These are phyloP conservation scores for Sussaba pulchella DNA, from an alignment of 2,888 invertebrate genomes.

Conservation along the genomic window DNA sequence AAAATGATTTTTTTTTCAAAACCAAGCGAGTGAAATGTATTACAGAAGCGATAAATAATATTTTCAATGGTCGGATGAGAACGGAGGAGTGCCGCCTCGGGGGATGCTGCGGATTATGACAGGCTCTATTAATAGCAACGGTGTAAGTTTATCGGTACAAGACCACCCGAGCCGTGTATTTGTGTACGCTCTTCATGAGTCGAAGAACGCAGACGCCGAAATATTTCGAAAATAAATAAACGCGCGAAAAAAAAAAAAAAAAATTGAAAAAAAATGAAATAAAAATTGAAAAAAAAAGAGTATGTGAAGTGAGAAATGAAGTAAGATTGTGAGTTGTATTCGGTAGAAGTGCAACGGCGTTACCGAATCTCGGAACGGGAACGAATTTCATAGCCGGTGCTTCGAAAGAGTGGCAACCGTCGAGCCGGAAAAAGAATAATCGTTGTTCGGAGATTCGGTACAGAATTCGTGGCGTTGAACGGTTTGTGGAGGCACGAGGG, in stretches of 20 bases:
- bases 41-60: conserved; percentile 43
- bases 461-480: conserved; percentile 36
- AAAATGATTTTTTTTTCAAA: conserved; percentile 22
- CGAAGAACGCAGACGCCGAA: neutral
- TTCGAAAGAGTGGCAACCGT: neutral
- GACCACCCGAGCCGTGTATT: conserved; percentile 48
- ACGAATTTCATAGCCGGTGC: neutral
- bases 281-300: too few species aligned
- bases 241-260: neutral
- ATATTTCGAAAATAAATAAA: neutral
- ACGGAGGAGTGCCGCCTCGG: neutral
- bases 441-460: conserved; percentile 50
- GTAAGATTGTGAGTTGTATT: too few species aligned
- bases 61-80: conserved; percentile 45
- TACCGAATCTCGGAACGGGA: neutral
- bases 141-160: conserved; percentile 44
- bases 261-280: conserved; percentile 9
- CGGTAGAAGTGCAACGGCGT: too few species aligned
- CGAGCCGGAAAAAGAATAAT: conserved; percentile 43
- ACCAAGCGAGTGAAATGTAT: neutral
- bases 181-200: conserved; percentile 29
- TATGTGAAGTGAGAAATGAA: too few species aligned
- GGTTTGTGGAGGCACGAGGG: neutral
- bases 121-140: conserved; percentile 48
- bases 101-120: conserved; percentile 45